A percentile compares a stretch with the other conserved stretches of the same genome.
phyloP scores from a whole-genome alignment of 2,113 vertebrate species.

The Trematocara zebra region DNA sequence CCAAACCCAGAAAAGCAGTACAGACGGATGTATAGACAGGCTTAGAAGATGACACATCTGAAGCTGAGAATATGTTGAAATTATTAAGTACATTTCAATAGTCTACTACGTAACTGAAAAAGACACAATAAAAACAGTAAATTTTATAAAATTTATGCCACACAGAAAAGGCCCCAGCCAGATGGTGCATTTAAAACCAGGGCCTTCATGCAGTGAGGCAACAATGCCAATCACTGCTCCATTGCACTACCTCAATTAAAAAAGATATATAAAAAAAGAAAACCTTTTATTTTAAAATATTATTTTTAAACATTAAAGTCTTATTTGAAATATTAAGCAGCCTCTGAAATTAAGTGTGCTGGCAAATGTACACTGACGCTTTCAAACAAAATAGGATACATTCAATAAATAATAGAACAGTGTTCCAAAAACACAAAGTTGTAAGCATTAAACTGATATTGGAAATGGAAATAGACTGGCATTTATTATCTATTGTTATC shows the following conservation, averaged over 20 bases:
- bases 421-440: not conserved
- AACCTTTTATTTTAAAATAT: not conserved
- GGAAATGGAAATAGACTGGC: not conserved
- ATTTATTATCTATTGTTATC: not conserved
- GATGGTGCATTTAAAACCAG: not conserved
- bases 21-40: not conserved
- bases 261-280: not conserved
- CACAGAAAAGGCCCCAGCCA: not conserved
- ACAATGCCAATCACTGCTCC: not conserved
- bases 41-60: not conserved
- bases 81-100: not conserved
- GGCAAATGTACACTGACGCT: not conserved
- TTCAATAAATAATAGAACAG: not conserved
- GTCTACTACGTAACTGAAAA: not conserved
- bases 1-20: not conserved
- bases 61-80: not conserved
- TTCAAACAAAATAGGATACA: not conserved
- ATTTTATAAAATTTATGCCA: not conserved
- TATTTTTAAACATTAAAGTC: not conserved
- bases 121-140: not conserved
- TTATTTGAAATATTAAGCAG: not conserved
- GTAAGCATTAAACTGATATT: not conserved
- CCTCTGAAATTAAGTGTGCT: not conserved
- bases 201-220: not conserved
- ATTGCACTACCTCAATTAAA: not conserved